Conservation (phyloP, 92 coral and sea anemone species). For the Heliopora coerulea region DNA sequence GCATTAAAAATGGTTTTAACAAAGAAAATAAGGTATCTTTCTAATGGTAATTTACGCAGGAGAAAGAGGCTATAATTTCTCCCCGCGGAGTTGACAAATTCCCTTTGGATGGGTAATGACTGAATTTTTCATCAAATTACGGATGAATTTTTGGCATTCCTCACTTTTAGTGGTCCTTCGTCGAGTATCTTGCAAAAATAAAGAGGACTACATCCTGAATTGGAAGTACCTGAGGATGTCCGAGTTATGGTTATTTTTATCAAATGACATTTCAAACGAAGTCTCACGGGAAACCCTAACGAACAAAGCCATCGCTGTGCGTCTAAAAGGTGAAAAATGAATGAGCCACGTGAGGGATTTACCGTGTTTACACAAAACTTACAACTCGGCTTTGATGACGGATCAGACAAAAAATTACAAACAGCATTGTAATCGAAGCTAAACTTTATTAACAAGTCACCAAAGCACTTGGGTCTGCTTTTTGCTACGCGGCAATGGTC, state of each 20-base stretch:
- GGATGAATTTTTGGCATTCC: conserved; percentile 28
- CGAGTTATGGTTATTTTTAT: not conserved
- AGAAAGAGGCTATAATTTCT: not conserved
- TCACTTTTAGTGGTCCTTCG: conserved; percentile 8
- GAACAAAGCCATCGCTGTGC: not conserved
- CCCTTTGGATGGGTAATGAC: not conserved
- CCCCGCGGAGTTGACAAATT: conserved; percentile 10
- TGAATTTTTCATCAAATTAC: conserved; percentile 33
- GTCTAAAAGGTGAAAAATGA: not conserved
- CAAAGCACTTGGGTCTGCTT: not conserved
- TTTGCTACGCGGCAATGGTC: not conserved
- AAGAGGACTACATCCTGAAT: not conserved
- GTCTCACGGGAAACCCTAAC: not conserved
- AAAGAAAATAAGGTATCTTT: conserved; percentile 10
- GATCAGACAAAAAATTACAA: conserved; percentile 14
- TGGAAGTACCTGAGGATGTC: not conserved
- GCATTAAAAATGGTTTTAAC: conserved; percentile 4
- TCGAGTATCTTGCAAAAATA: not conserved
- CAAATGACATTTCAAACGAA: conserved; percentile 7
- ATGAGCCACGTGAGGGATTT: conserved; percentile 36
- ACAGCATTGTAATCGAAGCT: not conserved
- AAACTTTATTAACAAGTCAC: not conserved
- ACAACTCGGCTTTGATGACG: not conserved
- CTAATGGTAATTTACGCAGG: conserved; percentile 16
- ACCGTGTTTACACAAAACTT: conserved; percentile 23